Evolutionary conservation across 2,113 vertebrate genomes (phyloP), one percentile per base, ranked within the genome.

Genomic region (Kryptolebias marmoratus): DNA sequence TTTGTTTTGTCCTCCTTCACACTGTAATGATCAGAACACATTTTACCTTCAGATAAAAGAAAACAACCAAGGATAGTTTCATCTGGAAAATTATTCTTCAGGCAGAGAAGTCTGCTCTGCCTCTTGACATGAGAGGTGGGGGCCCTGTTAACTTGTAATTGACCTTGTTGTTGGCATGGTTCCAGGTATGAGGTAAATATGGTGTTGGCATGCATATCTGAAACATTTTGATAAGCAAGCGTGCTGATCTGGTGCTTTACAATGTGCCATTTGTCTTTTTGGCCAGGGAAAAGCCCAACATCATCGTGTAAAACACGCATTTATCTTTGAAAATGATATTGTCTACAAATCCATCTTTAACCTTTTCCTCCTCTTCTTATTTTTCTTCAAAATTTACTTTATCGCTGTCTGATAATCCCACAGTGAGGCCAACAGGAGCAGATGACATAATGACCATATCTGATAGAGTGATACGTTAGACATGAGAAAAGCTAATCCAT

Each of bases 401-500:
- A 64, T 73, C 58, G 15, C 36, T 22, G 3, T 53, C 11, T 64
- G 47, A 65, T 81, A 9, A 79, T 68, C 55, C 53, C 4, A 52
- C 59, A 12, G 32, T 59, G 11, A 67, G 79, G 52, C 59, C 66
- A 48, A 57, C 49, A 75, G 55, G 28, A 75, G 39, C 39, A 44
- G n/a, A 82, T 74, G 54, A 82, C 53, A 71, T 65, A 52, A 68
- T n/a, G 39, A 11, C 47, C n/a, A 36, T 57, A 73, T 72, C 31
- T 56, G 59, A 83, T 66, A 53, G 10, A 12, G 14, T 0, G 70
- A 81, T 83, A 79, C 71, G 32, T 82, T 83, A 78, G 73, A 85
- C 66, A 65, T 73, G 68, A 87, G 85, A 75, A 71, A 73, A 85
- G 67, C 57, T 83, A 88, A 89, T 87, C 83, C 69, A 42, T 71